These are phyloP conservation scores for Sesia bembeciformis DNA, from an alignment of 2,888 invertebrate species.

Conservation along the genomic window DNA sequence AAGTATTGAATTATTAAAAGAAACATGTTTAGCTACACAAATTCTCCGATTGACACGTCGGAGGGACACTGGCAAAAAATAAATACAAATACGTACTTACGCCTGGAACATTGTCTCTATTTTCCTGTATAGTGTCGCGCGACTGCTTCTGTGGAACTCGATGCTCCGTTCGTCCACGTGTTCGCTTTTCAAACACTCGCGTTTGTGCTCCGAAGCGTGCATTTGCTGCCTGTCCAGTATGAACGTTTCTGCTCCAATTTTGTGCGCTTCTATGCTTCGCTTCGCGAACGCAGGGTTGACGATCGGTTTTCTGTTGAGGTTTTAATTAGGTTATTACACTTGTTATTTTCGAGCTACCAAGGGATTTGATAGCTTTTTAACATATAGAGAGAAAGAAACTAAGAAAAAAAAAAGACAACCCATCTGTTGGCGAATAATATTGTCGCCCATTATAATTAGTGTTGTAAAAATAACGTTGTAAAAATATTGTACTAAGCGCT, in stretches of 20 bases:
- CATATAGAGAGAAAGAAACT: too few species aligned
- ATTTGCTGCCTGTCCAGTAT: conserved; percentile 59
- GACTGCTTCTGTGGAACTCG: conserved; percentile 77
- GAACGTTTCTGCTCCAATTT: conserved; percentile 25
- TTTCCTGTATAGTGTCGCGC: conserved; percentile 77
- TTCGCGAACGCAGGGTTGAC: conserved; percentile 67
- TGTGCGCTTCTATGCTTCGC: conserved; percentile 40
- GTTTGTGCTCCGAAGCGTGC: conserved; percentile 52
- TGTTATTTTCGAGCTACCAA: too few species aligned
- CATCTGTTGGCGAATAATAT: too few species aligned
- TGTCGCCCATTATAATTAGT: too few species aligned
- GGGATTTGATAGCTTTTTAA: too few species aligned
- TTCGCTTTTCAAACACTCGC: conserved; percentile 47
- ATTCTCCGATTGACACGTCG: too few species aligned
- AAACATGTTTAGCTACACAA: too few species aligned
- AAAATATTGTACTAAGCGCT: too few species aligned
- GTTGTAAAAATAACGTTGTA: too few species aligned
- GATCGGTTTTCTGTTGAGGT: conserved; percentile 44
- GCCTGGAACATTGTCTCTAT: conserved; percentile 77
- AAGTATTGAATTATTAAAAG: too few species aligned
- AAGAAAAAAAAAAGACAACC: too few species aligned
- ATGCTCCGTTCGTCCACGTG: conserved; percentile 33
- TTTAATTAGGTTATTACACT: too few species aligned
- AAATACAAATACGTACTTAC: conserved; percentile 49
- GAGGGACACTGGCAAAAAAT: neutral